Percentiles rank a stretch among this genome's conserved stretches.
Evolutionary conservation across 2,888 invertebrate species (phyloP).

Genomic region (Epinotia nisella): DNA sequence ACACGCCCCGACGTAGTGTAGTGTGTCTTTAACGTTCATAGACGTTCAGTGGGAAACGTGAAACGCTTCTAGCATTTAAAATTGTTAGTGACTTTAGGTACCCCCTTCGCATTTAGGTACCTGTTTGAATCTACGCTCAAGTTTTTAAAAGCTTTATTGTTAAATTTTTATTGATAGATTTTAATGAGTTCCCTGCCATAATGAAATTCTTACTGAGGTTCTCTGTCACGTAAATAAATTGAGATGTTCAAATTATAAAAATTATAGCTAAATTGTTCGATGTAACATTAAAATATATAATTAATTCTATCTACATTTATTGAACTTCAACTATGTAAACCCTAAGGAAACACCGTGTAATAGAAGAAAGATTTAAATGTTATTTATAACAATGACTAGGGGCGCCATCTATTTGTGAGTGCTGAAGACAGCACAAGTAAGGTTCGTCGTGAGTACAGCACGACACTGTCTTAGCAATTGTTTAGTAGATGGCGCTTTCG

Average conservation of each 20-base stretch:
- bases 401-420: conserved; percentile 29
- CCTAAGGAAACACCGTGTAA: background rate
- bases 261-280: conserved; percentile 73
- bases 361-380: background rate
- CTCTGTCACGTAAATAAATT: conserved; percentile 63
- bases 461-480: background rate
- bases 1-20: conserved; percentile 67
- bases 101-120: conserved; percentile 76
- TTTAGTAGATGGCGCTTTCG: conserved; percentile 20
- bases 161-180: conserved; percentile 78
- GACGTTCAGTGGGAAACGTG: conserved; percentile 80
- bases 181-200: conserved; percentile 77
- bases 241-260: conserved; percentile 70
- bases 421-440: background rate
- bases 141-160: conserved; percentile 82
- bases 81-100: conserved; percentile 78
- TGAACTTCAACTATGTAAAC: conserved; percentile 2
- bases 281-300: conserved; percentile 70
- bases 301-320: conserved; percentile 34
- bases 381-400: background rate
- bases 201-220: conserved; percentile 67
- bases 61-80: conserved; percentile 82
- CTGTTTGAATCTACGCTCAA: conserved; percentile 81
- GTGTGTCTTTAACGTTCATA: conserved; percentile 59
- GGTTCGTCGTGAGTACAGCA: background rate